Evolutionary conservation across 1,140 invertebrate species (phyloP).

Genomic region (Plodia interpunctella): DNA sequence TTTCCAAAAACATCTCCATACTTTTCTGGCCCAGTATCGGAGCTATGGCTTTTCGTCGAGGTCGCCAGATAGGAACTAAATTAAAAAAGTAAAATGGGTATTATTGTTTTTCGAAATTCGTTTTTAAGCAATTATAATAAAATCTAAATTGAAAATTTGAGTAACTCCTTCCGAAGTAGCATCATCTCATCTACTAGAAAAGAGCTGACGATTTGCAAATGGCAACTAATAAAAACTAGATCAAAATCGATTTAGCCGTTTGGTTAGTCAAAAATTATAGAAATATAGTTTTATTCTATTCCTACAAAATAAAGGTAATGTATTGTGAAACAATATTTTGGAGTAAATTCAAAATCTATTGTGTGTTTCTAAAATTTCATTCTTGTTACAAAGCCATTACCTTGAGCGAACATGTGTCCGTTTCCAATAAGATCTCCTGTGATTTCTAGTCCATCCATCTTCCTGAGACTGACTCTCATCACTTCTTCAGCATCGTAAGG

Average conservation of each 20-base stretch:
- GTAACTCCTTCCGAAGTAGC: no score
- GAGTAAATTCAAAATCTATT: no score
- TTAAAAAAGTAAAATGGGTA: background rate
- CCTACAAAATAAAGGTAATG: no score
- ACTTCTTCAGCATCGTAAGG: slow-evolving; percentile 23
- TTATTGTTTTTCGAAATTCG: background rate
- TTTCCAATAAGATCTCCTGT: slow-evolving; percentile 25
- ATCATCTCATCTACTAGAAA: no score
- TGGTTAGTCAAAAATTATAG: no score
- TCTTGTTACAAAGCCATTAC: slow-evolving; percentile 20
- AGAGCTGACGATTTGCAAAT: no score
- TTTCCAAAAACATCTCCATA: slow-evolving; percentile 17
- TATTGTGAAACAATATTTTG: no score
- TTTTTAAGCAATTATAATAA: background rate
- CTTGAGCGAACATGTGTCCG: slow-evolving; percentile 30
- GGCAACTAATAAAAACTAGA: no score
- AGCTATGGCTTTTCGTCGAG: slow-evolving; percentile 25
- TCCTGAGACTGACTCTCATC: slow-evolving; percentile 25
- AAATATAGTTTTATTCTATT: no score
- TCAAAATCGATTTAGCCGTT: no score
- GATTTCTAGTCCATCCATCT: slow-evolving; percentile 22
- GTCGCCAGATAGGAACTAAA: slow-evolving; percentile 27
- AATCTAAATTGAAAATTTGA: no score
- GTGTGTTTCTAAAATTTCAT: no score
- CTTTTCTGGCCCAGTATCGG: slow-evolving; percentile 21